phyloP scores from a whole-genome alignment of 1,140 invertebrate genomes.

The Gryllus bimaculatus region DNA sequence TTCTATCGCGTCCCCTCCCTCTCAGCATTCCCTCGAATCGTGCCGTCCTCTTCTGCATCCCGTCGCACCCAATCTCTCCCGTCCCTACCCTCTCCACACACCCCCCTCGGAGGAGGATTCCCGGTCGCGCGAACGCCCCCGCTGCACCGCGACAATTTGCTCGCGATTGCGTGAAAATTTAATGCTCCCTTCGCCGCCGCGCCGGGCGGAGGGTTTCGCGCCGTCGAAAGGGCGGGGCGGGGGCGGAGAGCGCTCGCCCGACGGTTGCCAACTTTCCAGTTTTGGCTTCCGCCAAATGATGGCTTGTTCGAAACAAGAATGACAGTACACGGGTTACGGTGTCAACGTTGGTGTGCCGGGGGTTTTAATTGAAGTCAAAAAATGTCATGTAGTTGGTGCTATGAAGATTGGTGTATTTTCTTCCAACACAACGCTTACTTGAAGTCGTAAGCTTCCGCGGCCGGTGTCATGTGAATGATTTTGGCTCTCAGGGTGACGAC shows the following conservation, averaged over 20 bases:
- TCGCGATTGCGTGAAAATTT: conserved; percentile 1
- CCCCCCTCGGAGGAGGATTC: not conserved
- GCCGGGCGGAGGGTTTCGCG: not conserved
- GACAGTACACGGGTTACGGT: no score
- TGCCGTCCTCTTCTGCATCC: not conserved
- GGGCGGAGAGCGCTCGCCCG: not conserved
- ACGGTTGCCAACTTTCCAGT: not conserved
- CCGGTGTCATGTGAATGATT: no score
- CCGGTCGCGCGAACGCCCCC: not conserved
- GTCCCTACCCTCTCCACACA: no score
- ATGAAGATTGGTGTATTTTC: no score
- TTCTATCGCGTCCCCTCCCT: no score
- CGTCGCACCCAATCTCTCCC: not conserved
- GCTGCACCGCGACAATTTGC: not conserved
- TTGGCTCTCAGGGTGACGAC: no score
- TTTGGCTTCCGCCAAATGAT: not conserved
- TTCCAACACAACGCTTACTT: no score
- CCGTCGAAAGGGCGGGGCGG: not conserved
- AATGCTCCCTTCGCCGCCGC: not conserved
- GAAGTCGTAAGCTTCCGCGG: no score
- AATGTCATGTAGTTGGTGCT: no score
- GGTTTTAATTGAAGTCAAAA: no score
- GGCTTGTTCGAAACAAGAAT: no score
- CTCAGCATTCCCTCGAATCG: not conserved
- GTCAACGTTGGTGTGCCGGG: no score